These are phyloP conservation scores for Electrona antarctica DNA, from an alignment of 2,113 vertebrate species.

Conservation along the genomic window DNA sequence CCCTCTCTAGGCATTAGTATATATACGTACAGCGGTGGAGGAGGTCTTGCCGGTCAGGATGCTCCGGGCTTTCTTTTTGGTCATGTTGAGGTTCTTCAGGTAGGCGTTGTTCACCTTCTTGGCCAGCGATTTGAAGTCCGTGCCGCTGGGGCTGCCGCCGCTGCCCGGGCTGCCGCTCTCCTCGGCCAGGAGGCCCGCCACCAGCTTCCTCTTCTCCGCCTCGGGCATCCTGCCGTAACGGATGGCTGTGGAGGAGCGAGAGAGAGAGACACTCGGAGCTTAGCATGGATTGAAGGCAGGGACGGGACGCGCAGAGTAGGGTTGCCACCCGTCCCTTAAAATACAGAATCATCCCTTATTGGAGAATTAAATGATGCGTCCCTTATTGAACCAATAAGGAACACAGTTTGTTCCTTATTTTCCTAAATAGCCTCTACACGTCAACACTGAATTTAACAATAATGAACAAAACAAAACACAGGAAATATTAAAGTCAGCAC, in stretches of 20 bases:
- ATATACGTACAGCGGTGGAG: conserved; percentile 83
- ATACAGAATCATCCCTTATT: too few species aligned
- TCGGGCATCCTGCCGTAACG: conserved; percentile 97
- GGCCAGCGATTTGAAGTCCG: conserved; percentile 91
- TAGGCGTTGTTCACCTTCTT: conserved; percentile 95
- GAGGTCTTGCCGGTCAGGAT: conserved; percentile 95
- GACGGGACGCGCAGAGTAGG: too few species aligned
- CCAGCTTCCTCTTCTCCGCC: conserved; percentile 94
- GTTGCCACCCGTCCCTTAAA: too few species aligned
- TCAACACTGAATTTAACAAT: too few species aligned
- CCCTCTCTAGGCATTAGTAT: too few species aligned
- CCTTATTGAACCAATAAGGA: too few species aligned
- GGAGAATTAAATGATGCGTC: too few species aligned
- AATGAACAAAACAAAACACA: too few species aligned
- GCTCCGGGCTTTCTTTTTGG: conserved; percentile 95
- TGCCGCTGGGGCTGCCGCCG: conserved; percentile 83
- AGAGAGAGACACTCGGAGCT: neutral
- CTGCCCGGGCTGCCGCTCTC: conserved; percentile 73
- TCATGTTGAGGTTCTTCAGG: conserved; percentile 96
- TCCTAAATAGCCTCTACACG: too few species aligned
- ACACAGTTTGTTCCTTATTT: too few species aligned
- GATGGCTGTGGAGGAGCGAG: conserved; percentile 80
- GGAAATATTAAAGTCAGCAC: too few species aligned
- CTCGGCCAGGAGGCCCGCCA: conserved; percentile 86
- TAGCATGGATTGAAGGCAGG: too few species aligned